Conservation (phyloP, 2,888 invertebrate genomes). For the Cerceris ruficornis region DNA sequence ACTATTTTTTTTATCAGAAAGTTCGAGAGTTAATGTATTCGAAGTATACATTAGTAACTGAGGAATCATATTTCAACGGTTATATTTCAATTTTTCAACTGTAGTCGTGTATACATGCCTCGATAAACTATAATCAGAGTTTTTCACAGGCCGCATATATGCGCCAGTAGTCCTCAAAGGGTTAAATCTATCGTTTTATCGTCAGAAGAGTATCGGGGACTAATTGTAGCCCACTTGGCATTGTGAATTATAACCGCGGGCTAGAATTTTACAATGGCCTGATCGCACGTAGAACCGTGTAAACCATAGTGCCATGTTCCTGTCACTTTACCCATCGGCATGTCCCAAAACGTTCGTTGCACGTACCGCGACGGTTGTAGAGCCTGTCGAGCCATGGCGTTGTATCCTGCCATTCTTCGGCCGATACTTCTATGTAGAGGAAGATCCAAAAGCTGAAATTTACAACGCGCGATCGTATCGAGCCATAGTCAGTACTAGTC, state of each 20-base stretch:
- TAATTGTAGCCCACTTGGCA: background rate
- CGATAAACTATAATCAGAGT: too few species aligned
- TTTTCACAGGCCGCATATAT: too few species aligned
- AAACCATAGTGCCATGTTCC: constrained; percentile 1
- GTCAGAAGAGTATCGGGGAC: background rate
- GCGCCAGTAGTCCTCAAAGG: too few species aligned
- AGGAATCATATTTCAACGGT: too few species aligned
- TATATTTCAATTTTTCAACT: too few species aligned
- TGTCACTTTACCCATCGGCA: background rate
- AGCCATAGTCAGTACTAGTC: constrained; percentile 42
- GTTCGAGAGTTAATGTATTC: too few species aligned
- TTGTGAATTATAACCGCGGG: too few species aligned
- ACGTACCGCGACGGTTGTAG: constrained; percentile 6
- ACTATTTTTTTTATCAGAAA: too few species aligned
- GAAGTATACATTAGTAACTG: too few species aligned
- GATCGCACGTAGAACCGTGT: background rate
- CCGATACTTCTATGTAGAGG: constrained; percentile 22
- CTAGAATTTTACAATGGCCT: background rate
- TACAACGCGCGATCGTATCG: constrained; percentile 37
- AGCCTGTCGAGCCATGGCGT: background rate
- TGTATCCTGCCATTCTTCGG: constrained; percentile 18
- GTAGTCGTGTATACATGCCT: too few species aligned
- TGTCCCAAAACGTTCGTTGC: background rate
- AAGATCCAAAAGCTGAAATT: constrained; percentile 28
- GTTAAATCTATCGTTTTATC: too few species aligned